A percentile compares a stretch with the other conserved stretches of the same genome.
phyloP scores from a whole-genome alignment of 1,140 invertebrate genomes.

The Xylocopa sonorina region DNA sequence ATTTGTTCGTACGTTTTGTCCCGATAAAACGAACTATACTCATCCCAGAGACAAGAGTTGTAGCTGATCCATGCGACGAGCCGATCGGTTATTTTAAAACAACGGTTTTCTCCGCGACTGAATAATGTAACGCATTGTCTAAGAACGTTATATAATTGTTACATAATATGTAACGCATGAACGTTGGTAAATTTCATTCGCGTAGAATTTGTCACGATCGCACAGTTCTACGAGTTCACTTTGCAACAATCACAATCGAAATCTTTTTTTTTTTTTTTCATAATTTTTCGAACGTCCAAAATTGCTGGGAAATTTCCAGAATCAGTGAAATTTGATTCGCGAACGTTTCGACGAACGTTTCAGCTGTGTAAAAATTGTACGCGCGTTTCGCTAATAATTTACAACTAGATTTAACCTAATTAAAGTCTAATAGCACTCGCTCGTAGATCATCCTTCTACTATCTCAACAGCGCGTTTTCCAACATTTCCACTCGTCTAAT shows the following conservation, averaged over 20 bases:
- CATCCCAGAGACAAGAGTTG: neutral
- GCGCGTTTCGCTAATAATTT: neutral
- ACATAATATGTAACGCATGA: neutral
- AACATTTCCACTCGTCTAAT: too few species aligned
- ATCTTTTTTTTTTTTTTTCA: too few species aligned
- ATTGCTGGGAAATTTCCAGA: too few species aligned
- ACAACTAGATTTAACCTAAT: too few species aligned
- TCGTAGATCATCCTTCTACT: too few species aligned
- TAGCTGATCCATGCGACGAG: neutral
- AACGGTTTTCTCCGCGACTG: neutral
- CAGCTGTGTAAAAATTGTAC: too few species aligned
- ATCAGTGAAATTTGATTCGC: too few species aligned
- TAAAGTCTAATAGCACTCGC: too few species aligned
- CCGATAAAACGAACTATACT: slow-evolving; percentile 2
- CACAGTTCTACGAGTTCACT: neutral
- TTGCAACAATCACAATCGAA: too few species aligned
- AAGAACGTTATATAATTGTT: neutral
- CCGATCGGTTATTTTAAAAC: neutral
- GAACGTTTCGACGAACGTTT: too few species aligned
- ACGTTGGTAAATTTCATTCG: neutral
- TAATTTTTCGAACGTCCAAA: too few species aligned
- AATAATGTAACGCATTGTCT: neutral
- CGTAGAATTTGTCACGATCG: neutral
- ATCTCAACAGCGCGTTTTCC: too few species aligned
- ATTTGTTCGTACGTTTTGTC: neutral